phyloP scores from a whole-genome alignment of 2,888 invertebrate genomes.

The Deilephila porcellus region DNA sequence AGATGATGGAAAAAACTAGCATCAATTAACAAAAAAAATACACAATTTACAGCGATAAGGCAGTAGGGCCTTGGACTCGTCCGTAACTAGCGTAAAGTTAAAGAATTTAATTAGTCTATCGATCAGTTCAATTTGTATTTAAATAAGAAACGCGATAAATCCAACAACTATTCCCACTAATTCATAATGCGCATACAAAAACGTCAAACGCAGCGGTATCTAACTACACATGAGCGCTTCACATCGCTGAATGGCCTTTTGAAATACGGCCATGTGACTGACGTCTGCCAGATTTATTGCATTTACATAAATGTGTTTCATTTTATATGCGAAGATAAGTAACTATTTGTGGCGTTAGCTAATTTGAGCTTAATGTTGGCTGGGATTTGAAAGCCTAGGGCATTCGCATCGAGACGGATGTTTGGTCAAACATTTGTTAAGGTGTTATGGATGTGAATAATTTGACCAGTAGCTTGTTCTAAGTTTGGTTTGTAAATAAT shows the following conservation, averaged over 20 bases:
- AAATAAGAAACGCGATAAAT: not conserved
- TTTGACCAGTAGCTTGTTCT: no score
- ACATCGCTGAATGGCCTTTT: constrained; percentile 21
- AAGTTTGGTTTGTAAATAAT: no score
- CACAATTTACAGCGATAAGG: no score
- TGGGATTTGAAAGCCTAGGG: not conserved
- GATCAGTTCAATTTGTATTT: no score
- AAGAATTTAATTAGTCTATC: no score
- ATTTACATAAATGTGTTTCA: constrained; percentile 19
- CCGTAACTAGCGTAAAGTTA: no score
- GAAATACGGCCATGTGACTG: constrained; percentile 16
- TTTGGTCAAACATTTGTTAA: no score
- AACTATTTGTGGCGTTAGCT: not conserved
- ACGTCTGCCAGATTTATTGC: constrained; percentile 11
- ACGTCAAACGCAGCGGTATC: constrained; percentile 19
- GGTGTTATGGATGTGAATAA: no score
- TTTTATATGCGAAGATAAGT: constrained; percentile 3
- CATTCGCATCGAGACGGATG: no score
- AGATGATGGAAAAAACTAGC: no score
- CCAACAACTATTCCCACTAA: constrained; percentile 2
- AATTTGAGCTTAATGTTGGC: not conserved
- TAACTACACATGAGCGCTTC: constrained; percentile 21
- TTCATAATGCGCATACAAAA: constrained; percentile 22
- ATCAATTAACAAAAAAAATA: no score
- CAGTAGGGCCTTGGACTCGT: no score